phyloP scores from a whole-genome alignment of 2,888 invertebrate genomes.

The Plagodis dolabraria region DNA sequence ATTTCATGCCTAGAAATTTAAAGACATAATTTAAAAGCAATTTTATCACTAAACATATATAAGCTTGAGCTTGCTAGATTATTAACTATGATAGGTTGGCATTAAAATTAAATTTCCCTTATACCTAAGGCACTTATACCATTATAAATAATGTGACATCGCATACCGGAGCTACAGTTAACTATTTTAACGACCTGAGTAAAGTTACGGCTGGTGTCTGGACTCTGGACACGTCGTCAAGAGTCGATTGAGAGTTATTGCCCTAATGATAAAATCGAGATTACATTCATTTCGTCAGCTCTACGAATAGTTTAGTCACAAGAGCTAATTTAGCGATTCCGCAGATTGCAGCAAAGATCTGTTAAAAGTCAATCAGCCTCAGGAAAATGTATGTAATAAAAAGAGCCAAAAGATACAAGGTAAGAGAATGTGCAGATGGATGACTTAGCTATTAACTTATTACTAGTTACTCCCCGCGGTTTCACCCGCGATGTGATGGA shows the following conservation, averaged over 20 bases:
- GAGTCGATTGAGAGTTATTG: constrained; percentile 10
- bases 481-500: too few relatives aligned
- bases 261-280: constrained; percentile 1
- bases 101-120: constrained; percentile 4
- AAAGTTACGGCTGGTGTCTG: background rate
- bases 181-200: constrained; percentile 11
- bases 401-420: background rate
- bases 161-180: constrained; percentile 8
- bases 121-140: background rate
- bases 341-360: too few relatives aligned
- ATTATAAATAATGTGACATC: constrained; percentile 13
- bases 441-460: too few relatives aligned
- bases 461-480: too few relatives aligned
- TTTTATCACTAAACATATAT: too few relatives aligned
- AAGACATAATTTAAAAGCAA: too few relatives aligned
- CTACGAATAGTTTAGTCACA: background rate
- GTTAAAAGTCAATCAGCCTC: too few relatives aligned
- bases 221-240: background rate
- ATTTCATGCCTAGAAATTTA: too few relatives aligned
- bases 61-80: background rate
- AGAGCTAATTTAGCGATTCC: too few relatives aligned
- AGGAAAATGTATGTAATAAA: background rate
- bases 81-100: constrained; percentile 2
- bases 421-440: background rate
- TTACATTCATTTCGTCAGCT: background rate